Evolutionary conservation across 92 coral and sea anemone genomes (phyloP).

Genomic region (Ricordea florida): DNA sequence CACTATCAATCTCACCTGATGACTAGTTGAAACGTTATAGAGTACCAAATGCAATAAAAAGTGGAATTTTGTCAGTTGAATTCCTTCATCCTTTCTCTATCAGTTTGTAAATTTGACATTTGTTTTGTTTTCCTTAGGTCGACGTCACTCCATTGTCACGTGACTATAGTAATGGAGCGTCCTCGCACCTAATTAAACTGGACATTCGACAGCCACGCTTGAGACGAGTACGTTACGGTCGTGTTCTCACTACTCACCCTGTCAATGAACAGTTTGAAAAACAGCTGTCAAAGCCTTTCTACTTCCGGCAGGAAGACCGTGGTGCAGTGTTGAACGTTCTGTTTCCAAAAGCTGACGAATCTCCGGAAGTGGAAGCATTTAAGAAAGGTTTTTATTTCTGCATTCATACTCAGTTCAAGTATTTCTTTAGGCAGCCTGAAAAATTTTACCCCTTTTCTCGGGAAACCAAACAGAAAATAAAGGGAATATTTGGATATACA

Average conservation of each 20-base stretch:
- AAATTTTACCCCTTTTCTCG: too few species aligned
- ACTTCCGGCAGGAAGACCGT: slow-evolving; percentile 77
- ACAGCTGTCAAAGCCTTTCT: slow-evolving; percentile 84
- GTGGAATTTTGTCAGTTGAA: too few species aligned
- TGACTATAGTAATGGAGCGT: slow-evolving; percentile 28
- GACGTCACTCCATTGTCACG: slow-evolving; percentile 66
- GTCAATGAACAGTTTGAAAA: slow-evolving; percentile 91
- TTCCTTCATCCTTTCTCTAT: neutral
- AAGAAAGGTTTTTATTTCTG: slow-evolving; percentile 55
- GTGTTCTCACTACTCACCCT: slow-evolving; percentile 70
- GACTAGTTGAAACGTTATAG: too few species aligned
- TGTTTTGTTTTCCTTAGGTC: slow-evolving; percentile 21
- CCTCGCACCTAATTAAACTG: slow-evolving; percentile 63
- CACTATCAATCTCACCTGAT: too few species aligned
- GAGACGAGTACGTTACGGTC: slow-evolving; percentile 65
- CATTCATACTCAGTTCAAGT: neutral
- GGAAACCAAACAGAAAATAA: too few species aligned
- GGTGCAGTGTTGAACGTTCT: slow-evolving; percentile 76
- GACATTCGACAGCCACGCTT: slow-evolving; percentile 82
- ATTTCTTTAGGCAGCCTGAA: too few species aligned
- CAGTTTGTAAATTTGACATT: neutral
- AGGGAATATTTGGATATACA: too few species aligned
- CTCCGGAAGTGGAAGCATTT: slow-evolving; percentile 57
- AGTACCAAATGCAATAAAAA: too few species aligned
- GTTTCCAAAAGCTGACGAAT: slow-evolving; percentile 48